These are phyloP conservation scores for Candoia aspera DNA, from an alignment of 2,113 vertebrate species.

Conservation along the genomic window DNA sequence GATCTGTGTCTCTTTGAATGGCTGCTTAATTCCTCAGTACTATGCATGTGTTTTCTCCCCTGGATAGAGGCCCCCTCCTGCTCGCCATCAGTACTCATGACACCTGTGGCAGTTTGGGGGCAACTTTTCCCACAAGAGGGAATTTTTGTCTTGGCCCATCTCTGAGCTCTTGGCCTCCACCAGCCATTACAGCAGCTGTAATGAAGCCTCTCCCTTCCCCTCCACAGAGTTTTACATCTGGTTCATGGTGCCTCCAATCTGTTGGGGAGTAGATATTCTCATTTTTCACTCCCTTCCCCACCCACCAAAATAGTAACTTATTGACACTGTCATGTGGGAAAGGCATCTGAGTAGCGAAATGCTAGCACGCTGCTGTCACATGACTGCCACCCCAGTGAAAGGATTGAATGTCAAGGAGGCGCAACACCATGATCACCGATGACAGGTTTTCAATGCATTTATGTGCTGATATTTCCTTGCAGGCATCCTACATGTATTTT, in stretches of 20 bases:
- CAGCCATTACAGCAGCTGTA: background rate
- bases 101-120: background rate
- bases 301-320: background rate
- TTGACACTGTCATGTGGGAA: background rate
- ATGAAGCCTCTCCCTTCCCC: background rate
- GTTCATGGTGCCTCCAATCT: background rate
- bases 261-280: background rate
- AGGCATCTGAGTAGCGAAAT: background rate
- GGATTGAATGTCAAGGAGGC: background rate
- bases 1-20: too few species aligned
- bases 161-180: background rate
- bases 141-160: background rate
- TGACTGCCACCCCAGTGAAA: background rate
- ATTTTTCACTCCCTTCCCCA: background rate
- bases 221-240: background rate
- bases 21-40: too few species aligned
- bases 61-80: too few species aligned
- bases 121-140: background rate
- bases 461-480: background rate
- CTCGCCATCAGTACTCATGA: too few species aligned
- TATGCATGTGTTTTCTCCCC: too few species aligned
- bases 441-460: background rate
- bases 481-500: background rate
- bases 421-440: background rate
- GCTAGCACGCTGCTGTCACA: background rate